Base-by-base conservation (phyloP, 2,888 invertebrate genomes). In the Patella depressa region DNA sequence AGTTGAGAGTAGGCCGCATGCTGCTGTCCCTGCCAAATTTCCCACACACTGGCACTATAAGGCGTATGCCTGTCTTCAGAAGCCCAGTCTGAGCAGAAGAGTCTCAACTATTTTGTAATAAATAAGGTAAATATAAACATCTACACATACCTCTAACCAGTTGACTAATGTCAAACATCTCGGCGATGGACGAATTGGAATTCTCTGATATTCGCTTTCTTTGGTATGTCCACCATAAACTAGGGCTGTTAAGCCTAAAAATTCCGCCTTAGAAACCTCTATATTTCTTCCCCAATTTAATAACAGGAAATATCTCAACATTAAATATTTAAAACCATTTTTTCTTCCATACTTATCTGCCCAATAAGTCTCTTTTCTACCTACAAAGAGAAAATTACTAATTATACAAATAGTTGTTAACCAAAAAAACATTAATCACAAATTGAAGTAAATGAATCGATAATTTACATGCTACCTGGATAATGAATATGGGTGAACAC, bases 101-200 rank as follows among this genome's bases (percentile, higher is more conserved):
- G 34, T 34, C 34, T 34, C 7, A 4, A 4, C 7, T 34, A 34
- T 34, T 34, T 34, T 34, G 7, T 34, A 34, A 9, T 45, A 45
- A 45, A 45, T 45, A 45, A 45, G 7, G 7, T 45, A 9, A 45
- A 45, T 45, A 45, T 9, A 45, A 45, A 45, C 9, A 45, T 45
- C 45, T 45, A 45, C 45, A 45, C 45, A 45, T 76, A 90, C 90
- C 89, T 89, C 88, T 74, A 89, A 89, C 88, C 89, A 89, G 82
- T 85, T 89, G n/a, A 85, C 87, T 34, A 90, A 84, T 55, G 90
- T 89, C 15, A 90, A 83, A 83, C 88, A 88, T 65, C 90, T 79
- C 0, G 84, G 81, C 5, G 85, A 85, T 0, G 90, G 90, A 14
- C 82, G 76, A 12, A 90, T 74, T 7, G 78, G 70, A 17, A 89